Evolutionary conservation across 1,140 invertebrate genomes (phyloP).

Genomic region (Delia radicum): DNA sequence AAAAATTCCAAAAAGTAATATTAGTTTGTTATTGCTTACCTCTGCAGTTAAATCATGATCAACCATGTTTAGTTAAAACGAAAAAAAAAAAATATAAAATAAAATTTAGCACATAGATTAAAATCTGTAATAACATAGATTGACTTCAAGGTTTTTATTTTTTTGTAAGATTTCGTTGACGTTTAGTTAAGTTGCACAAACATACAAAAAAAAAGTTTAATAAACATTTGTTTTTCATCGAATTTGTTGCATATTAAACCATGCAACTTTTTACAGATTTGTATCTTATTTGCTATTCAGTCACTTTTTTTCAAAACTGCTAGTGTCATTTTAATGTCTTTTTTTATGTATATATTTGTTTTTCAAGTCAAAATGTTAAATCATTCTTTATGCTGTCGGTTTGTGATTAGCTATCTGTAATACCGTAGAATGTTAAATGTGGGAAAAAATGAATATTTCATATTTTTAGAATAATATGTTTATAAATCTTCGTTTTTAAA

Average conservation of each 20-base stretch:
- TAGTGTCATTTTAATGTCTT: slow-evolving; percentile 16
- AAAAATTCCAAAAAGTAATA: neutral
- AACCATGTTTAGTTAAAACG: neutral
- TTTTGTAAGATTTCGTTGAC: slow-evolving; percentile 4
- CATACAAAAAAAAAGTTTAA: neutral
- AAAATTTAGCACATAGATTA: slow-evolving; percentile 18
- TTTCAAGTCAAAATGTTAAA: slow-evolving; percentile 21
- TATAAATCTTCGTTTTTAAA: too few species aligned
- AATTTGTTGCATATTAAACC: slow-evolving; percentile 9
- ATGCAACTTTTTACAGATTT: slow-evolving; percentile 10
- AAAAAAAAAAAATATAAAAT: neutral
- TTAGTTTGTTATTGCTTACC: neutral
- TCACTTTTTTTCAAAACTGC: neutral
- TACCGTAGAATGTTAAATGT: neutral
- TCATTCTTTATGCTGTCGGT: slow-evolving; percentile 9
- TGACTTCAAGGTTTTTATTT: slow-evolving; percentile 10
- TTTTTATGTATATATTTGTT: neutral
- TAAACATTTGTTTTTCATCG: slow-evolving; percentile 11
- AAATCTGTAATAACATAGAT: slow-evolving; percentile 5
- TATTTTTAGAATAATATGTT: too few species aligned
- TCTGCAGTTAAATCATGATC: neutral
- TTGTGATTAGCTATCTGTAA: slow-evolving; percentile 7
- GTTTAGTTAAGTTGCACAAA: neutral
- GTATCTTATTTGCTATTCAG: slow-evolving; percentile 14
- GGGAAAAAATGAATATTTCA: neutral